Evolutionary conservation across 2,797 vertebrate species (phyloP).

Genomic region (Urocyon cinereoargenteus): DNA sequence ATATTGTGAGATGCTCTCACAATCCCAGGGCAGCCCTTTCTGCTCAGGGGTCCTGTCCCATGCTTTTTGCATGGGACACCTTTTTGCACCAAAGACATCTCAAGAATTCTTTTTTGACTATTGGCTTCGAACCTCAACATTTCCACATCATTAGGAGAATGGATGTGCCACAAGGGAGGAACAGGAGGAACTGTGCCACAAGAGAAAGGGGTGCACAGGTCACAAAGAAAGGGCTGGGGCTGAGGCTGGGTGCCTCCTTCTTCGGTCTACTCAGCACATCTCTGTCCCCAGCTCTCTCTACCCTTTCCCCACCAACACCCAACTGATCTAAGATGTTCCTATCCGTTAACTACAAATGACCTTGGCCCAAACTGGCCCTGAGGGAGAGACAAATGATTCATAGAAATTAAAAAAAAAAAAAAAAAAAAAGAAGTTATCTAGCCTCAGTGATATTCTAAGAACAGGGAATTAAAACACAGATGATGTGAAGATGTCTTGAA

Average conservation of each 20-base stretch:
- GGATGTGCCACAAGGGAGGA: neutral
- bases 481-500: constrained; percentile 27
- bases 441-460: constrained; percentile 35
- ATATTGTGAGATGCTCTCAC: neutral
- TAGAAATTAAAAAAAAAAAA: neutral
- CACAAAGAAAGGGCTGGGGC: neutral
- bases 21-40: neutral
- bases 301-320: neutral
- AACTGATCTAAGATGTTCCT: neutral
- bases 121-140: neutral
- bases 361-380: neutral
- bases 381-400: constrained; percentile 26
- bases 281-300: neutral
- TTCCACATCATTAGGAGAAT: neutral
- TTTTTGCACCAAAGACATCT: neutral
- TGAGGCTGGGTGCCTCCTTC: neutral
- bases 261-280: neutral
- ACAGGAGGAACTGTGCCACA: neutral
- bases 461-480: neutral
- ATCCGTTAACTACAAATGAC: neutral
- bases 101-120: neutral
- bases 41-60: neutral
- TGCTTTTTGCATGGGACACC: too few relatives aligned
- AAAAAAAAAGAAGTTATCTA: neutral
- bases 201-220: neutral